Percentiles rank a stretch among this genome's conserved stretches.
phyloP scores from a whole-genome alignment of 2,888 invertebrate genomes.

The Ceraclea dissimilis region DNA sequence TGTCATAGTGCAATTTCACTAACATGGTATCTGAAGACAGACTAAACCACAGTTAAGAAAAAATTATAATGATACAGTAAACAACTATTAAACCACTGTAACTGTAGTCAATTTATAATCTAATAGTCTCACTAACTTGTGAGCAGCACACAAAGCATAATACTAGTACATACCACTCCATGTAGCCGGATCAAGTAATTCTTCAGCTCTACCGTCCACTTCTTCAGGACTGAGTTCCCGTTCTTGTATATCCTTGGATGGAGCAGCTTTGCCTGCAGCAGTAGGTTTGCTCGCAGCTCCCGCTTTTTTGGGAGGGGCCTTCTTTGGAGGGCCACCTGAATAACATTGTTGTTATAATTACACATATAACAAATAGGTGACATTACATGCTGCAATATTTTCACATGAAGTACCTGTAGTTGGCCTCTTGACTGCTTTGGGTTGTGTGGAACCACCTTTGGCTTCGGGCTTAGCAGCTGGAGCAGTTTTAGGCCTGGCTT shows the following conservation, averaged over 20 bases:
- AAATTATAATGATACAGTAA: too few relatives aligned
- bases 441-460: slow-evolving; percentile 43
- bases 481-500: slow-evolving; percentile 45
- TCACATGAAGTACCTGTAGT: slow-evolving; percentile 27
- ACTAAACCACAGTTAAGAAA: too few relatives aligned
- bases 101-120: too few relatives aligned
- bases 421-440: slow-evolving; percentile 48
- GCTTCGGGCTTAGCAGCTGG: slow-evolving; percentile 42
- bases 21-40: too few relatives aligned
- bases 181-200: slow-evolving; percentile 56
- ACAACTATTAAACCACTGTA: too few relatives aligned
- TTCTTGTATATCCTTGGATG: slow-evolving; percentile 47
- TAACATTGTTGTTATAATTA: neutral
- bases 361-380: too few relatives aligned
- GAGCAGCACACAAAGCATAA: too few relatives aligned
- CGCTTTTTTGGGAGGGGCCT: slow-evolving; percentile 32
- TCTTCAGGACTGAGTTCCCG: slow-evolving; percentile 69
- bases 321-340: slow-evolving; percentile 29
- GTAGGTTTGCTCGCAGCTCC: slow-evolving; percentile 32
- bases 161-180: slow-evolving; percentile 37
- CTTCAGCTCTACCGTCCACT: slow-evolving; percentile 64
- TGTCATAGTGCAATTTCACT: neutral
- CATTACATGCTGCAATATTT: too few relatives aligned
- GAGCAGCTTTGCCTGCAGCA: slow-evolving; percentile 33
- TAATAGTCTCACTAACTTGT: too few relatives aligned